Evolutionary conservation across 2,888 invertebrate species (phyloP), one percentile per base, ranked within the genome.

Genomic region (Scaptomyza cyrtandrae): DNA sequence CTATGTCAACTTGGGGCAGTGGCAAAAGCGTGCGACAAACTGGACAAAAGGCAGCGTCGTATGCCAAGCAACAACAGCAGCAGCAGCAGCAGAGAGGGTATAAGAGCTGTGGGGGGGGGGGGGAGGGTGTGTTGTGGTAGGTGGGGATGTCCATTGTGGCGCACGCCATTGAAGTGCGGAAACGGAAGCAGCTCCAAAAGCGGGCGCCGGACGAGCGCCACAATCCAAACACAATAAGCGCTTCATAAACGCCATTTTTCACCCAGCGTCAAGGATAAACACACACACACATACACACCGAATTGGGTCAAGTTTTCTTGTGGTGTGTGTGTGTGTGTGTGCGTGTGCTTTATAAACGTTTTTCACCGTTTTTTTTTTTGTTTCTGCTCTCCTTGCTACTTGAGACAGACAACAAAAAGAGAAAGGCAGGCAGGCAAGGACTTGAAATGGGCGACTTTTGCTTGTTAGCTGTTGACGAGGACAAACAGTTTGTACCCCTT

Each of bases 181-280:
- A 86, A 75, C 87, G 87, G 87, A 84, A 84, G 85, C 82, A 73
- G 74, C 62, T 62, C 59, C 58, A 71, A 67, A 62, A 64, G 44
- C 65, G 67, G 63, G 64, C 55, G 67, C 60, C 73, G 60, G 46
- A 71, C 62, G 59, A 73, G 55, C 71, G 75, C 81, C 80, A 68
- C 83, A 83, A 83, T 71, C 76, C 85, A 85, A 85, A 85, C 85
- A 87, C 85, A 85, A 85, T 87, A 85, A 87, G 86, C 86, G 88
- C 83, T 85, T 85, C 88, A 87, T 87, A 85, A 85, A 82, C 86
- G 82, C 88, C 88, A 87, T 86, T 80, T 87, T 87, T 76, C 86
- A 86, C 74, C 76, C 74, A 74, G 78, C 76, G 74, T 72, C 73
- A 73, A 77, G 78, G 69, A 78, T 76, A 80, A 85, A 84, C 85